These are phyloP conservation scores for Aplochiton taeniatus DNA, from an alignment of 2,797 vertebrate species.

Conservation along the genomic window DNA sequence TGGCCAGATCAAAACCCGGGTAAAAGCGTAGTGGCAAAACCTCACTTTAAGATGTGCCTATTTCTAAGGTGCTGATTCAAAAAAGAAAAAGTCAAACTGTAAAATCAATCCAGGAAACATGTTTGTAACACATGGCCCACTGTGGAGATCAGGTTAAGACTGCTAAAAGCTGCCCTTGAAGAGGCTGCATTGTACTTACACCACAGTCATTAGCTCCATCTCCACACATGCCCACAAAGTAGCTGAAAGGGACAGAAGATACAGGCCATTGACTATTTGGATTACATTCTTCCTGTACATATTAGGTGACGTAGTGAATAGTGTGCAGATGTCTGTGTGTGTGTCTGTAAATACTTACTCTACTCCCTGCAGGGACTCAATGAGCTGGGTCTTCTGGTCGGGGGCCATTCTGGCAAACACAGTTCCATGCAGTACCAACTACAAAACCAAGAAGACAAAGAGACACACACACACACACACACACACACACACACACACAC, in stretches of 20 bases:
- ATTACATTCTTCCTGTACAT: no score
- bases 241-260: slow-evolving; percentile 72
- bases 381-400: slow-evolving; percentile 95
- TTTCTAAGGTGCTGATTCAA: no score
- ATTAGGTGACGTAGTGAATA: no score
- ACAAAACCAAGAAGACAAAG: slow-evolving; percentile 28
- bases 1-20: background rate
- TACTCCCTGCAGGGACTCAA: slow-evolving; percentile 93
- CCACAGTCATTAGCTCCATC: slow-evolving; percentile 98
- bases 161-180: background rate
- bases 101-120: background rate
- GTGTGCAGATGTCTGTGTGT: background rate
- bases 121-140: no score
- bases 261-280: background rate
- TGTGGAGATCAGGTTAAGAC: no score
- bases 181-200: slow-evolving; percentile 74
- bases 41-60: no score
- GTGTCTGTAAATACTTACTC: slow-evolving; percentile 82
- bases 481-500: background rate
- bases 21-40: background rate
- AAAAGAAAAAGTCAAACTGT: background rate
- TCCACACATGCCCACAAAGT: slow-evolving; percentile 98
- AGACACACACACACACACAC: background rate
- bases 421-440: slow-evolving; percentile 93
- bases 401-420: slow-evolving; percentile 98